Percentiles rank a stretch among this genome's conserved stretches.
phyloP scores from a whole-genome alignment of 2,113 vertebrate species.

The Trogon surrucura region DNA sequence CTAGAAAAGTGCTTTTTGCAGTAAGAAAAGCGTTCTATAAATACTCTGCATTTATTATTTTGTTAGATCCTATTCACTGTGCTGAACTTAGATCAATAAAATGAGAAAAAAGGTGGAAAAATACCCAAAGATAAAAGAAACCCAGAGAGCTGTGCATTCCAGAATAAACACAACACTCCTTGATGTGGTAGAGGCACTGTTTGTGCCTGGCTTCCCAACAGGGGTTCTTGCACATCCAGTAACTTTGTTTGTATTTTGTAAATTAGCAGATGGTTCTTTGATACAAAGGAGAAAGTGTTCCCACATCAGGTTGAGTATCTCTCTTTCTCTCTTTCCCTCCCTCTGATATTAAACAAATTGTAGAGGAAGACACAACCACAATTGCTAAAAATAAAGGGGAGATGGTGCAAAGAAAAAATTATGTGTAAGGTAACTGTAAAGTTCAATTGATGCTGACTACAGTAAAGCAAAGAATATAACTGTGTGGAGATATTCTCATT shows the following conservation, averaged over 20 bases:
- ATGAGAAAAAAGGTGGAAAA: conserved; percentile 22
- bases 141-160: neutral
- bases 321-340: neutral
- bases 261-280: conserved; percentile 74
- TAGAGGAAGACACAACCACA: neutral
- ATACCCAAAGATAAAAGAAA: conserved; percentile 44
- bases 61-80: neutral
- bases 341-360: conserved; percentile 24
- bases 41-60: conserved; percentile 29
- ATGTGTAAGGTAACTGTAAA: neutral
- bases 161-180: conserved; percentile 46
- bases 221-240: conserved; percentile 58
- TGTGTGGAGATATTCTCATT: neutral
- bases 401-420: neutral
- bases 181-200: conserved; percentile 29
- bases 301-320: neutral
- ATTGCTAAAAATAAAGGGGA: neutral
- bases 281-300: conserved; percentile 51
- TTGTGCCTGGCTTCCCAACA: conserved; percentile 58
- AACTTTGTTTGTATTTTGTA: conserved; percentile 71
- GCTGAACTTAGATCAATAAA: conserved; percentile 20
- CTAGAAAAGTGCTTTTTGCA: neutral
- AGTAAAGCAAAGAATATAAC: neutral
- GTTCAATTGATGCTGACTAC: neutral
- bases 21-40: conserved; percentile 3